Base-by-base conservation (phyloP, 64 coral and sea anemone species). In the Stichodactyla helianthus region DNA sequence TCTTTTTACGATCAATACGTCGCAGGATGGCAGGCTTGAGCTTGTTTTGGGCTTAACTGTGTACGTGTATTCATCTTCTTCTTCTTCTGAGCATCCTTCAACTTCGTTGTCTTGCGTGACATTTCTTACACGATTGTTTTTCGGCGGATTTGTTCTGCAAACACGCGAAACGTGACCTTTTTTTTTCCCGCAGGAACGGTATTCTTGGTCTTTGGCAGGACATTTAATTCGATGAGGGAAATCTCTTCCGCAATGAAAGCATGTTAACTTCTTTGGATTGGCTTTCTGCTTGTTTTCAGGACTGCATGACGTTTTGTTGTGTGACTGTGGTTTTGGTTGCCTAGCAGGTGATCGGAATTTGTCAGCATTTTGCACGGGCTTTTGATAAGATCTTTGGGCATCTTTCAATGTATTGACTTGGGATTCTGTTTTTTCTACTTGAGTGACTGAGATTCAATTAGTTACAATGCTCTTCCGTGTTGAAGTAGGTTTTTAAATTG, bases 181-280 rank as follows among this genome's bases (percentile, higher is more conserved):
- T 91, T 19, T 16, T 51, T 93, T 93, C 16, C 87, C 59, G 17
- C 92, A 93, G 50, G 67, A 71, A 71, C 25, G 17, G 19, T 18
- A 71, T 35, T 35, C 31, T 35, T 35, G 31, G 31, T 35, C 31
- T 35, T 35, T 35, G 31, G 31, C 31, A 35, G 17, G 17, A 19
- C 67, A 71, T 22, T 19, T 7, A 27, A 16, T 71, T 71, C 19
- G 17, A 18, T 71, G 67, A 19, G 67, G 67, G 67, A 22, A 71
- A 22, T 71, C 67, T 15, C 67, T 18, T 27, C 67, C 67, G 25
- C 67, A 71, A 71, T 7, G 67, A 22, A 10, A 19, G 25, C 67
- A 71, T 57, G 55, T 57, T 57, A 57, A 57, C 55, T 57, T 57
- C 55, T 71, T 71, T 71, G 6, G 16, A 5, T 71, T 17, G 6